phyloP scores from a whole-genome alignment of 2,797 vertebrate genomes.

The Syndactyla subalaris region DNA sequence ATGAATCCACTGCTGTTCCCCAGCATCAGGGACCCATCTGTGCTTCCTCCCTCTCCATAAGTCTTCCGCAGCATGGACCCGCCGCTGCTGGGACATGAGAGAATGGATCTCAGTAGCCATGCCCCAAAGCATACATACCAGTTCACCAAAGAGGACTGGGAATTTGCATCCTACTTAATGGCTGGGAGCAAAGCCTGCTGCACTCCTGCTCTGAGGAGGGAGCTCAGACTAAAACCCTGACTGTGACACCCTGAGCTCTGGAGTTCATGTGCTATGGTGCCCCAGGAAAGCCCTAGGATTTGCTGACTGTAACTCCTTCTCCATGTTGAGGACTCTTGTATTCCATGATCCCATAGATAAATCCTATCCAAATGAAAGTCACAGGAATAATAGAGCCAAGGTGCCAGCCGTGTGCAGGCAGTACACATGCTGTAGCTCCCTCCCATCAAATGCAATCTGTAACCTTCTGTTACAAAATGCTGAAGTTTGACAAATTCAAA shows the following conservation, averaged over 20 bases:
- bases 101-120: not conserved
- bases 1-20: not conserved
- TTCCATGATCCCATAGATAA: not conserved
- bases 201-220: not conserved
- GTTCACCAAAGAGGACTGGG: not conserved
- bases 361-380: not conserved
- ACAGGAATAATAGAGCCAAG: not conserved
- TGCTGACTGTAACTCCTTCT: not conserved
- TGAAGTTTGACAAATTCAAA: constrained; percentile 67
- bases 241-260: not conserved
- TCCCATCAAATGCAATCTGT: constrained; percentile 17
- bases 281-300: not conserved
- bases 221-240: not conserved
- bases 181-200: not conserved
- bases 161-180: not conserved
- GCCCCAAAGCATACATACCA: not conserved
- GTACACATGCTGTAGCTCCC: not conserved
- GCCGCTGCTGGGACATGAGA: not conserved
- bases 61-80: not conserved
- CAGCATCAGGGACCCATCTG: not conserved
- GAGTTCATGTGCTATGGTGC: not conserved
- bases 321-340: not conserved
- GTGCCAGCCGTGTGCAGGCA: not conserved
- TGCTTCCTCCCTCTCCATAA: not conserved
- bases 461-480: constrained; percentile 43